Conservation (phyloP, 2,888 invertebrate species). For the Trileptium ribeirensis region DNA sequence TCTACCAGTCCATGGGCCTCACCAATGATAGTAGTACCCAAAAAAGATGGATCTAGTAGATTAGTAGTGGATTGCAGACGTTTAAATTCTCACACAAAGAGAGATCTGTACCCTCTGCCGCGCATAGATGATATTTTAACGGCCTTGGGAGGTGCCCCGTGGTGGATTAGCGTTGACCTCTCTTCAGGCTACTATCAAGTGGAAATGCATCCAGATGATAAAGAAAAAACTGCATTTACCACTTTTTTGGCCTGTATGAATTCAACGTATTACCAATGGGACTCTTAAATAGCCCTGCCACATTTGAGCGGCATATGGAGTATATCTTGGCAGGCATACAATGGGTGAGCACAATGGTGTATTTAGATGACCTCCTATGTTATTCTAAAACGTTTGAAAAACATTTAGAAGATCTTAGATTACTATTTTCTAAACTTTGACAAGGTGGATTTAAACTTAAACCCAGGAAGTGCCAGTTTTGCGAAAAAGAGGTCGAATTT, state of each 20-base stretch:
- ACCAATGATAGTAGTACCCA: not conserved
- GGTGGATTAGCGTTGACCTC: conserved; percentile 20
- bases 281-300: not conserved
- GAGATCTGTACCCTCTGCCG: conserved; percentile 15
- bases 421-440: not conserved
- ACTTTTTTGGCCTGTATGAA: conserved; percentile 7
- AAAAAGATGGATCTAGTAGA: conserved; percentile 13
- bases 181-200: conserved; percentile 28
- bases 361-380: not conserved
- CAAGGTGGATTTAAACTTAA: not conserved
- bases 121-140: conserved; percentile 10
- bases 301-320: not conserved
- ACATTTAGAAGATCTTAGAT: not conserved
- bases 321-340: not conserved
- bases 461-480: not conserved
- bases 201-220: conserved; percentile 22
- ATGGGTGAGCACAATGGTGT: not conserved
- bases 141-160: not conserved
- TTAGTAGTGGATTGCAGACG: not conserved
- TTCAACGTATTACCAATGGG: not conserved
- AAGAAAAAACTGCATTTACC: conserved; percentile 29
- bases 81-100: not conserved
- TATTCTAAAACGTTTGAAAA: conserved; percentile 1
- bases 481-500: not conserved
- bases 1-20: conserved; percentile 8